These are phyloP conservation scores for Hapalemur alaotrensis DNA, from an alignment of 2,797 vertebrate species.

Conservation along the genomic window DNA sequence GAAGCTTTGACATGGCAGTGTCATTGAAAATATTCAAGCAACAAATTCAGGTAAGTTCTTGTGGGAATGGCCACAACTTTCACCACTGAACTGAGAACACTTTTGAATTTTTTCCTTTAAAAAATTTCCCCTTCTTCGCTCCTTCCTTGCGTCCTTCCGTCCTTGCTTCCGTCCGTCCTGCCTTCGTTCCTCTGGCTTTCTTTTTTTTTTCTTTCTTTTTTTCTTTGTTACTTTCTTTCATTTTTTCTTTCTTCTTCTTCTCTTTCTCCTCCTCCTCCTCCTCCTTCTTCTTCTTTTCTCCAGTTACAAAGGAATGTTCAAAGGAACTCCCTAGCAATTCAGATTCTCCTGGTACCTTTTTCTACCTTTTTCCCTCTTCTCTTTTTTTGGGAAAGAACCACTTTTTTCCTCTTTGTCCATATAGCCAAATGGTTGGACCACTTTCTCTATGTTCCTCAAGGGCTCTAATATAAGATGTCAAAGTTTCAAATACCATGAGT, in stretches of 20 bases:
- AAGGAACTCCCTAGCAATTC: slow-evolving; percentile 22
- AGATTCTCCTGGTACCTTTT: background rate
- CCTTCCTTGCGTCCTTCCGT: no score
- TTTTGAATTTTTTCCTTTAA: slow-evolving; percentile 5
- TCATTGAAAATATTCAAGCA: slow-evolving; percentile 9
- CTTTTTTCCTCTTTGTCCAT: background rate
- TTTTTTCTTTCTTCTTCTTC: no score
- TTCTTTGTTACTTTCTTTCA: background rate
- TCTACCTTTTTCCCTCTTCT: background rate
- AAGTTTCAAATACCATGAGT: background rate
- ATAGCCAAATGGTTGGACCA: background rate
- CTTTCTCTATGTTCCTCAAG: background rate
- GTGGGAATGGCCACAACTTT: background rate
- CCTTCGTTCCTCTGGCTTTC: no score
- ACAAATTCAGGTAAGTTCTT: background rate
- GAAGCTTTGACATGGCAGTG: background rate
- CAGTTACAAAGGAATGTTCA: slow-evolving; percentile 29
- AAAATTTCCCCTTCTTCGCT: no score
- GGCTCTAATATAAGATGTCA: background rate
- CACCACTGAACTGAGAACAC: background rate
- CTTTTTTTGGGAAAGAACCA: no score
- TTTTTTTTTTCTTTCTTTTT: no score
- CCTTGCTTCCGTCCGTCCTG: no score
- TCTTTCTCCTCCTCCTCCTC: fast-evolving
- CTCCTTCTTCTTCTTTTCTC: background rate